Evolutionary conservation across 2,797 vertebrate genomes (phyloP), one percentile per base, ranked within the genome.

Genomic region (Danio kyathit): DNA sequence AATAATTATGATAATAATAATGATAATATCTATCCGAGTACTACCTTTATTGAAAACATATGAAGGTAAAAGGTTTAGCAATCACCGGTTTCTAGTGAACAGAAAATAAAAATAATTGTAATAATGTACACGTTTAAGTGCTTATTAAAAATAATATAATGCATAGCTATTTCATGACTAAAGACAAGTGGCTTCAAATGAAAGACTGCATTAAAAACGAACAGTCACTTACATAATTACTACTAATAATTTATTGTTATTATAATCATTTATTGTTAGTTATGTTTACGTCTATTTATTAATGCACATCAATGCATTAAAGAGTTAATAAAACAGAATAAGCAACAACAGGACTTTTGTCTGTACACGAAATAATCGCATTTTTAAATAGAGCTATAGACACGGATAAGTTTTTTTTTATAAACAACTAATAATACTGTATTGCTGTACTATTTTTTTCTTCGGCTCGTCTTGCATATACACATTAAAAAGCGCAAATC

Each of bases 1-100:
- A 43, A 57, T 67, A 57, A 77, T 67, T 40, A 46, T 57, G 6
- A 21, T 65, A 75, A 71, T 52, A n/a, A 61, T 40, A 29, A 64
- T 54, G 19, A 48, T 7, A 29, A 48, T 7, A 29, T 65, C 8
- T 64, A 10, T 60, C 46, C 16, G 38, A 60, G 5, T 16, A 11
- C 49, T 59, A 16, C 7, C 38, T 6, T 70, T 9, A 13, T 49
- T 7, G 7, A 54, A 54, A 66, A 49, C 52, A 43, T 56, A 6
- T 46, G 41, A 54, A 41, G 16, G 43, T 60, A 14, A 49, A 21
- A 17, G 43, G 7, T 60, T 77, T 67, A 44, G 41, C 17, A 54
- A 54, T 41, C 40, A 56, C 46, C 12, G 0, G 7, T 8, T 76
- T 76, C 48, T 64, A 38, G 2, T n/a, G 16, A 51, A 51, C 19